Conservation (phyloP, 2,797 vertebrate species). For the Uromys caudimaculatus region DNA sequence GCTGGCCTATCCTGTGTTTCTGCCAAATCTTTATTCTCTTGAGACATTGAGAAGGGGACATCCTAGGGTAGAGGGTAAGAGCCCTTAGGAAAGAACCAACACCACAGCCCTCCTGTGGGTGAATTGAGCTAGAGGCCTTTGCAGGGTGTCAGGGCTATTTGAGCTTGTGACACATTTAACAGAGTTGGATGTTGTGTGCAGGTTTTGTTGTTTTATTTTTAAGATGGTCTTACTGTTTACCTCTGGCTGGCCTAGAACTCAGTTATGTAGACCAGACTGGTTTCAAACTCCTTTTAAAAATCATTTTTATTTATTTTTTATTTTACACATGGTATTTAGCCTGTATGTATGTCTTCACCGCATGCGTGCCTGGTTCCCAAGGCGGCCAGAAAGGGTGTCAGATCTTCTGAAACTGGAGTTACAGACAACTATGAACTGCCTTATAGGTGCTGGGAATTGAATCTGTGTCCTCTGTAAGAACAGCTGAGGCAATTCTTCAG, state of each 20-base stretch:
- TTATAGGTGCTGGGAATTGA: background rate
- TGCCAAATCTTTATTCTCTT: background rate
- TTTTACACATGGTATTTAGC: background rate
- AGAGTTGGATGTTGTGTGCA: background rate
- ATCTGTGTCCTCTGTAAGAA: background rate
- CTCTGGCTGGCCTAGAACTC: background rate
- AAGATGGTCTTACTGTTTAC: background rate
- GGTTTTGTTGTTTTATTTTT: background rate
- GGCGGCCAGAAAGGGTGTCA: background rate
- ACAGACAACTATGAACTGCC: background rate
- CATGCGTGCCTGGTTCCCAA: background rate
- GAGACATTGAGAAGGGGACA: background rate
- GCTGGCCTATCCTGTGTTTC: background rate
- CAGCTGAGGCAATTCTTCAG: background rate
- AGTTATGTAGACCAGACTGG: background rate
- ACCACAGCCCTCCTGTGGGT: background rate
- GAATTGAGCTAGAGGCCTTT: background rate
- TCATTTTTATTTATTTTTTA: background rate
- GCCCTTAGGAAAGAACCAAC: background rate
- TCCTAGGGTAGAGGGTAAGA: background rate
- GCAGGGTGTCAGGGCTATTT: background rate
- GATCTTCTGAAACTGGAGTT: background rate
- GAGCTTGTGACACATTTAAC: background rate
- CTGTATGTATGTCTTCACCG: background rate
- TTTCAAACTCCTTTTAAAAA: background rate